Base-by-base conservation (phyloP, 2,113 vertebrate species). In the Willisornis vidua region DNA sequence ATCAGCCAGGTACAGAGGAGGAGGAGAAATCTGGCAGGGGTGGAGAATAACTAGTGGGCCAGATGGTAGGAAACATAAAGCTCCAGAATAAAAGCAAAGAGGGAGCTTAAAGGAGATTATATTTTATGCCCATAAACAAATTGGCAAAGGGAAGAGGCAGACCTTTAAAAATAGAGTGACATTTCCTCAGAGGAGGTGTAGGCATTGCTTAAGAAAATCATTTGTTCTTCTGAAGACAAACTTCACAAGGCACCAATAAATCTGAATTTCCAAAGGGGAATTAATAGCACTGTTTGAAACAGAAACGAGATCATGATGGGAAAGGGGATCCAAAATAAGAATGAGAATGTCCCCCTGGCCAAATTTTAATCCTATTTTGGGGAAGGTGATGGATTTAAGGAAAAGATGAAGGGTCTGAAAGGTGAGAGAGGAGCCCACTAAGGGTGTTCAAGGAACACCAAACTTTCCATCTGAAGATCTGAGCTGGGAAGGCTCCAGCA, bases 61-160 rank as follows among this genome's bases (percentile, higher is more conserved):
- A 97, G 94, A 95, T 94, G 95, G 86, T 49, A n/a, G 77, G 19
- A 81, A 81, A 65, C 70, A 72, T 90, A 87, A 94, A 93, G 26
- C 76, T 89, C 17, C 52, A 78, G 31, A 63, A 45, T 35, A 19
- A 65, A 78, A 74, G 37, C 48, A 62, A 51, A 91, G 59, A 61
- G 41, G 43, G 78, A 49, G 35, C 59, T 81, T 59, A 39, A 29
- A 58, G 66, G 83, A 71, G 55, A 39, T 92, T 51, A 14, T 73
- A 51, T 93, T 85, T 62, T 35, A 19, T 63, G 45, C 45, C 59
- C 29, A 18, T 78, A 61, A 87, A 78, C 31, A 75, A 68, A 59
- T 20, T 73, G 85, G 45, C 66, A 63, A 54, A 77, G 46, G 33
- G n/a, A 37, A 9, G 37, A 49, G 45, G 26, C 63, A 55, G 59